Evolutionary conservation across 2,888 invertebrate species (phyloP), one percentile per base, ranked within the genome.

Genomic region (Drosophila helvetica): DNA sequence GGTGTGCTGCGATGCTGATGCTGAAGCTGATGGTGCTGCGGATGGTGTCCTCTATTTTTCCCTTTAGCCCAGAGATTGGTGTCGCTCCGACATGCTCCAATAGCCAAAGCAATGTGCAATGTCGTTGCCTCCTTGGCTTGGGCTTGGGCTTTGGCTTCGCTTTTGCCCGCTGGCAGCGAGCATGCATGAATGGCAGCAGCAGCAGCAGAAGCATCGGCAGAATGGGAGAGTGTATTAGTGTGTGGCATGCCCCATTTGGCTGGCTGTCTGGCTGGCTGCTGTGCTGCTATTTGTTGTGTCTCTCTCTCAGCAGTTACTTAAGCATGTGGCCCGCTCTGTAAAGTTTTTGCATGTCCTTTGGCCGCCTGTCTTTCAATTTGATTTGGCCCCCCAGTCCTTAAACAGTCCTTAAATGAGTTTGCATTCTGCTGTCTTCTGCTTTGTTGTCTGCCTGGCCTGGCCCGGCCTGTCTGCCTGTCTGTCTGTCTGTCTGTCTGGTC

Each of bases 331-430:
- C 15, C n/a, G 59, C 64, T 30, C 43, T 56, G 50, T 18, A 55
- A 38, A 47, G 51, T 62, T 61, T 57, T 62, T 71, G 48, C 54
- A 53, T 70, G 71, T 66, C 78, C 67, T 63, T 62, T 64, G 81
- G 60, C 60, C 38, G 38, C 5, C 38, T 54, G 72, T 68, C 65
- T 76, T 64, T 58, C 78, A 81, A 80, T 79, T 81, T 72, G 82
- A 79, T 73, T 74, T 74, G 74, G 38, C 7, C 38, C 15, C 33
- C 56, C 51, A 57, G 73, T 51, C 77, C 75, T 84, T 82, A 79
- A 82, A 75, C 82, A 81, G 77, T 78, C 38, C 38, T 82, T 82
- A 80, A 82, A 75, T 78, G 73, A 81, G 81, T 82, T 83, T 74
- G 68, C 80, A 80, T 68, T 81, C 61, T 52, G 65, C 45, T 55